Evolutionary conservation across 2,888 invertebrate genomes (phyloP).

Genomic region (Chrysolina oricalcia): DNA sequence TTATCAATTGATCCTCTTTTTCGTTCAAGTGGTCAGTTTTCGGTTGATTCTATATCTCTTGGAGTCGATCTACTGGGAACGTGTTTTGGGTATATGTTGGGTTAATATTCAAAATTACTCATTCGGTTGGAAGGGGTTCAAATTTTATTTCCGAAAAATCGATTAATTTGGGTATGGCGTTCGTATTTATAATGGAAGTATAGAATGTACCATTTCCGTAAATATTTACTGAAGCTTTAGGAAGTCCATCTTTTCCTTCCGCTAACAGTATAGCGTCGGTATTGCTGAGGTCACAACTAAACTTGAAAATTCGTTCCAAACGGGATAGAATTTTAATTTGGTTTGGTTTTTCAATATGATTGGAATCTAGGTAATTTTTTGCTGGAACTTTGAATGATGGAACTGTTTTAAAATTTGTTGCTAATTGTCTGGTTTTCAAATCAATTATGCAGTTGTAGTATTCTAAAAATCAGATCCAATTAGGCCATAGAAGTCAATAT

Average conservation of each 20-base stretch:
- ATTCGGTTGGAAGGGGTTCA: not conserved
- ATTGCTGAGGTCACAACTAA: not conserved
- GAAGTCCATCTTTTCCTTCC: not conserved
- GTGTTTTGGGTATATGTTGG: not conserved
- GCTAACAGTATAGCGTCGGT: not conserved
- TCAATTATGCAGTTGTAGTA: too few relatives aligned
- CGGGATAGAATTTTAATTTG: too few relatives aligned
- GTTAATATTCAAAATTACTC: not conserved
- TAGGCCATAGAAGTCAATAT: too few relatives aligned
- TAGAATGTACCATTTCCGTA: not conserved
- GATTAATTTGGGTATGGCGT: not conserved
- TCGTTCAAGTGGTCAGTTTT: not conserved
- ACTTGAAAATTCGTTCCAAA: not conserved
- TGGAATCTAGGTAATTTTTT: too few relatives aligned
- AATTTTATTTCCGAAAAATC: not conserved
- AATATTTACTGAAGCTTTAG: not conserved
- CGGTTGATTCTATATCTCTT: not conserved
- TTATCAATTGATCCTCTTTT: not conserved
- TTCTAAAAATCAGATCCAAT: too few relatives aligned
- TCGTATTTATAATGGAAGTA: too few relatives aligned
- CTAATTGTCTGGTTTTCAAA: too few relatives aligned
- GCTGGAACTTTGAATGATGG: too few relatives aligned
- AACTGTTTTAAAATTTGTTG: too few relatives aligned
- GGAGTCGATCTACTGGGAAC: not conserved
- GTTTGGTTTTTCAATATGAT: too few relatives aligned